phyloP scores from a whole-genome alignment of 2,888 invertebrate species.

The Synanthedon tipuliformis region DNA sequence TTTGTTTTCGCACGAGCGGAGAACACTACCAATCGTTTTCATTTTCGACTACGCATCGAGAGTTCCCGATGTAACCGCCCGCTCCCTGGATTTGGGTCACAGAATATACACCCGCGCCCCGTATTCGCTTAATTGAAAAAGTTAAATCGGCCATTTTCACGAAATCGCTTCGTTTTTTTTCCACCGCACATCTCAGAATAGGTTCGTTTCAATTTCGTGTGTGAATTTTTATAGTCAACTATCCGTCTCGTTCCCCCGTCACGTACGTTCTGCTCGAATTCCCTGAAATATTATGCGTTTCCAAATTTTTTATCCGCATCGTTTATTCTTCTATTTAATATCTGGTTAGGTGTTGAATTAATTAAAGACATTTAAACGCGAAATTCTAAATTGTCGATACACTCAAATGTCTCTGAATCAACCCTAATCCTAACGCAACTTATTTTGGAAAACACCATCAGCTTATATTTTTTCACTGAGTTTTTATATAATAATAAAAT shows the following conservation, averaged over 20 bases:
- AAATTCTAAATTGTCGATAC: no score
- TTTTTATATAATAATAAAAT: no score
- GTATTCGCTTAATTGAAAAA: constrained; percentile 55
- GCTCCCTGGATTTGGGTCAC: constrained; percentile 29
- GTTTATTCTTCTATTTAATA: no score
- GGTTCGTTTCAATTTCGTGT: constrained; percentile 11
- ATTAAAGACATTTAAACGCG: no score
- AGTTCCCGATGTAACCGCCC: constrained; percentile 15
- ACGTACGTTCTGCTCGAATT: not conserved
- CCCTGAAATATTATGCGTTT: constrained; percentile 6
- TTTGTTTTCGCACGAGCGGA: constrained; percentile 15
- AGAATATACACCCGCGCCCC: constrained; percentile 28
- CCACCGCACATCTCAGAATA: constrained; percentile 13
- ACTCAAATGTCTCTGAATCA: no score
- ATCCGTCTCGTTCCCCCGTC: constrained; percentile 2
- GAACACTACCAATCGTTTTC: constrained; percentile 38
- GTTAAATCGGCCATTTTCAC: constrained; percentile 57
- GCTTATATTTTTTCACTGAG: no score
- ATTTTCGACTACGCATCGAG: constrained; percentile 36
- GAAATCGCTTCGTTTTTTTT: constrained; percentile 36
- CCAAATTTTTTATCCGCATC: not conserved
- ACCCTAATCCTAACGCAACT: no score
- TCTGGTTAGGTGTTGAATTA: no score
- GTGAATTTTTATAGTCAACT: not conserved
- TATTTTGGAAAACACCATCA: no score